Conservation (phyloP, 1,140 invertebrate species). For the Drosophila ficusphila region DNA sequence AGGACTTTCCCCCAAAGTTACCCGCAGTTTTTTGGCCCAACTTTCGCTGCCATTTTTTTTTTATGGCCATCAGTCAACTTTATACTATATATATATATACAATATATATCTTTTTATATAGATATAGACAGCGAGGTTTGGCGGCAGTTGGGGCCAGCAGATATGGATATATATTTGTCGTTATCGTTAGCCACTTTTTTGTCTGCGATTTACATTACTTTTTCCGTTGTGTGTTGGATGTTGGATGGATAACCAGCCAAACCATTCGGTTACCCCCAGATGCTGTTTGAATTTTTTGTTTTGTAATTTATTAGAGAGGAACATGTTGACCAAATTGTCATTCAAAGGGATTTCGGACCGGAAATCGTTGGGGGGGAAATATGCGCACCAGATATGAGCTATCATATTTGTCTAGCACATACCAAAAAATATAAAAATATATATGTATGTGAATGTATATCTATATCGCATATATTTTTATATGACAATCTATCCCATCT, state of each 20-base stretch:
- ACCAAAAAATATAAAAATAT: slow-evolving; percentile 1
- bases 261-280: background rate
- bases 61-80: slow-evolving; percentile 27
- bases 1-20: background rate
- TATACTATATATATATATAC: slow-evolving; percentile 17
- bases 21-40: slow-evolving; percentile 10
- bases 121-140: slow-evolving; percentile 18
- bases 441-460: slow-evolving; percentile 17
- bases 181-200: slow-evolving; percentile 63
- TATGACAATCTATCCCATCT: slow-evolving; percentile 22
- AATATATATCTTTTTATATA: slow-evolving; percentile 3
- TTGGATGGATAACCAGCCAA: background rate
- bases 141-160: background rate
- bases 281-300: slow-evolving; percentile 46
- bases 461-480: slow-evolving; percentile 26
- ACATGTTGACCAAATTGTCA: slow-evolving; percentile 82
- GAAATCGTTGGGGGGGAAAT: background rate
- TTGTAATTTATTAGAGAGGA: slow-evolving; percentile 81
- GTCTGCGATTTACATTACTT: slow-evolving; percentile 69
- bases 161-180: slow-evolving; percentile 40
- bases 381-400: slow-evolving; percentile 46
- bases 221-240: slow-evolving; percentile 15
- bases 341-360: slow-evolving; percentile 72
- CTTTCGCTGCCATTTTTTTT: slow-evolving; percentile 23
- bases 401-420: slow-evolving; percentile 47